Evolutionary conservation across 2,888 invertebrate genomes (phyloP), one percentile per base, ranked within the genome.

Genomic region (Apamea monoglypha): DNA sequence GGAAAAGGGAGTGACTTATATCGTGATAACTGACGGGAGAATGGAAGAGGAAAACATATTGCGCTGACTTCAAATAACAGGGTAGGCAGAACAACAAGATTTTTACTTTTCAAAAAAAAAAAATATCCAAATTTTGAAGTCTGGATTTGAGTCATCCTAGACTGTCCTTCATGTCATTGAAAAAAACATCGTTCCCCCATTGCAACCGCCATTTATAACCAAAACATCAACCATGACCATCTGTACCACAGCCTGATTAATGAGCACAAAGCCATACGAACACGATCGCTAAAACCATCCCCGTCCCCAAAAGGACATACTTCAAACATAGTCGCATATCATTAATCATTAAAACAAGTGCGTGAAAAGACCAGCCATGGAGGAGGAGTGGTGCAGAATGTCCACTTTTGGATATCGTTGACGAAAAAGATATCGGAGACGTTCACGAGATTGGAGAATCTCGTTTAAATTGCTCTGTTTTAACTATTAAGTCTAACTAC

Each of bases 311-410:
- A 77, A 85, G 83, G 64, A 82, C 56, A 56, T 32, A 59, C 67
- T 67, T 71, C 72, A 68, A 72, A 82, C 3, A 74, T 68, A 68
- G 85, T 72, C 59, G 36, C 36, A 21, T 44, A 74, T 61, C 80
- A 80, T 86, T 86, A 76, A 86, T 85, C 86, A 80, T 85, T 83
- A 2, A 53, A 73, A 67, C 66, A 79, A 82, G 86, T 76, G 78
- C 66, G 63, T 76, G 10, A 44, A 44, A 6, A 18, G 40, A 70
- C n/a, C 12, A 2, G 18, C 18, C 56, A 76, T 3, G 0, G 25
- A 36, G 1, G 0, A 76, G 29, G 10, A 12, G 29, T 2, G 6
- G 0, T 2, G 0, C 79, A 56, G 56, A 56, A 56, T 25, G 56
- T 56, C 25, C 25, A 56, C 25, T 56, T 53, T 56, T 56, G 56